These are phyloP conservation scores for Parus major DNA, from an alignment of 2,113 vertebrate genomes.

Conservation along the genomic window DNA sequence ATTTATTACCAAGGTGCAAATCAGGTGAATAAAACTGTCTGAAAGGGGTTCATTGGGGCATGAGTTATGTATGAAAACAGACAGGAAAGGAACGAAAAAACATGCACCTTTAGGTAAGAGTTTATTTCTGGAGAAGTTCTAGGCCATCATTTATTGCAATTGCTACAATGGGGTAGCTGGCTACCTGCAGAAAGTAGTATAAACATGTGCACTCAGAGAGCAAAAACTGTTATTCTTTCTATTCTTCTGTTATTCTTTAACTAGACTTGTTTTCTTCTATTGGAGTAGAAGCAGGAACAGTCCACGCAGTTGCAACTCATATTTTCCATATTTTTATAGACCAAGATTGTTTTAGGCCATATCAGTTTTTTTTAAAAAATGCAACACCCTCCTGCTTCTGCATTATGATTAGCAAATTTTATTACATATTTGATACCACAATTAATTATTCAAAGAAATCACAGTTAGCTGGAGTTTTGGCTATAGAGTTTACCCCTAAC, in stretches of 20 bases:
- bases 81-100: neutral
- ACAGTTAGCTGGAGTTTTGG: neutral
- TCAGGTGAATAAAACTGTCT: neutral
- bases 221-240: neutral
- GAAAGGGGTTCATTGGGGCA: neutral
- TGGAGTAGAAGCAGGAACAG: neutral
- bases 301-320: neutral
- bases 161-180: neutral
- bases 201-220: neutral
- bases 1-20: neutral
- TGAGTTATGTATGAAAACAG: neutral
- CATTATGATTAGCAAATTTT: neutral
- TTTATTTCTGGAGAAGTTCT: neutral
- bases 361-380: neutral
- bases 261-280: neutral
- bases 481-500: neutral
- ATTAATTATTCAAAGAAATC: neutral
- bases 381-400: rapidly evolving
- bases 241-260: neutral
- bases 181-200: neutral
- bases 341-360: neutral
- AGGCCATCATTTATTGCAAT: neutral
- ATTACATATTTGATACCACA: neutral
- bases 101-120: rapidly evolving
- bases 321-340: neutral